Conservation (phyloP, 2,113 vertebrate species). For the Rhipidura dahli region DNA sequence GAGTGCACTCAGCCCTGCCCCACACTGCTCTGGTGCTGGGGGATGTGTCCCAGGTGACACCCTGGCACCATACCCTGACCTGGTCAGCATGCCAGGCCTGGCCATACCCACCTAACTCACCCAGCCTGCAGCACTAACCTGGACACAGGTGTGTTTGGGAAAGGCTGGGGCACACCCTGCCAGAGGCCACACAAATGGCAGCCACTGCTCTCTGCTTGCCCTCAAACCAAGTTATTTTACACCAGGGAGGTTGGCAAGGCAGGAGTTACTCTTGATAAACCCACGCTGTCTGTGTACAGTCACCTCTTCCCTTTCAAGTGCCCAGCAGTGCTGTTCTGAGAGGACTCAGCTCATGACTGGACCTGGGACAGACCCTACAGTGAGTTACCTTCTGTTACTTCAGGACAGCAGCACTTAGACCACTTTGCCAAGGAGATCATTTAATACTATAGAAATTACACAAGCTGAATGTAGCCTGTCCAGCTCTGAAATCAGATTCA, state of each 20-base stretch:
- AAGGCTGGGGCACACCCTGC: background rate
- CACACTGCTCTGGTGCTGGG: accelerated
- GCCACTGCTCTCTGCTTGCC: background rate
- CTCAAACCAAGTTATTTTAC: background rate
- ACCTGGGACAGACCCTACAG: background rate
- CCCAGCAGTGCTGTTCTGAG: background rate
- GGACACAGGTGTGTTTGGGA: accelerated
- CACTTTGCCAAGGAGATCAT: background rate
- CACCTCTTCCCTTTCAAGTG: background rate
- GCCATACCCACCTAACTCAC: accelerated
- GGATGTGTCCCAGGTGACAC: background rate
- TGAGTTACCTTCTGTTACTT: background rate
- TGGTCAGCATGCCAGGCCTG: background rate
- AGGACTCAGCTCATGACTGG: background rate
- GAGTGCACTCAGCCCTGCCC: no score
- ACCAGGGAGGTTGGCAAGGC: background rate
- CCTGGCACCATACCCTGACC: no score
- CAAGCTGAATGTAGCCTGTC: background rate
- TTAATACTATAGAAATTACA: background rate
- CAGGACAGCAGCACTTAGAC: background rate
- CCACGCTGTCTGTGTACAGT: background rate
- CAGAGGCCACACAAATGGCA: background rate
- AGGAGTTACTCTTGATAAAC: background rate
- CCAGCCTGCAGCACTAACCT: no score
- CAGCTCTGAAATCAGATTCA: background rate